These are phyloP conservation scores for Polyergus mexicanus DNA, from an alignment of 1,140 invertebrate species.

Conservation along the genomic window DNA sequence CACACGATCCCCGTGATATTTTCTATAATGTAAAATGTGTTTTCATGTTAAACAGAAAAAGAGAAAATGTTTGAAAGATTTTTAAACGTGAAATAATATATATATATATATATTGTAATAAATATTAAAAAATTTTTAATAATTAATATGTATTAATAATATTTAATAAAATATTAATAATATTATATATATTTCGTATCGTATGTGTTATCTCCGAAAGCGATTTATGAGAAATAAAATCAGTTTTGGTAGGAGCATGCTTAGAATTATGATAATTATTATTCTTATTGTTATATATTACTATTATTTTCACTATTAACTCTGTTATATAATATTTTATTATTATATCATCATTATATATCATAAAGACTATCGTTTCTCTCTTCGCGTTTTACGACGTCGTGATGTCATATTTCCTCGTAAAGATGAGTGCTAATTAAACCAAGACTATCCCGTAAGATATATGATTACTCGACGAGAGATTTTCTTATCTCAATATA, in stretches of 20 bases:
- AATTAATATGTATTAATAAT: too few species aligned
- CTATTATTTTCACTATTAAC: background rate
- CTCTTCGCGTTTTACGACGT: background rate
- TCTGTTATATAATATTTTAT: too few species aligned
- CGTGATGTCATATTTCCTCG: background rate
- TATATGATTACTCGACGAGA: background rate
- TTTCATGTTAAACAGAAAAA: background rate
- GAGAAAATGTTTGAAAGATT: background rate
- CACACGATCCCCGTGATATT: too few species aligned
- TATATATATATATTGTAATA: too few species aligned
- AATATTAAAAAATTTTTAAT: too few species aligned
- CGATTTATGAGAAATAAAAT: slow-evolving; percentile 15
- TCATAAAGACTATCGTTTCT: background rate
- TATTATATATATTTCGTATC: background rate
- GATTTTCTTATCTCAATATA: slow-evolving; percentile 46
- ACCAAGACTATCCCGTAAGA: background rate
- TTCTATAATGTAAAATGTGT: too few species aligned
- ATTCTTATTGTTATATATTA: background rate
- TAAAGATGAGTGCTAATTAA: slow-evolving; percentile 15
- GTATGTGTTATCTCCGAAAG: background rate
- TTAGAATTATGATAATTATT: background rate
- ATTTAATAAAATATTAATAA: too few species aligned
- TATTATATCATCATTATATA: background rate
- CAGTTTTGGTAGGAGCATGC: background rate
- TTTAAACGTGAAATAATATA: too few species aligned